Percentiles rank a stretch among this genome's conserved stretches.
Conservation (phyloP, 2,888 invertebrate species). For the Agrilus cyanescens region DNA sequence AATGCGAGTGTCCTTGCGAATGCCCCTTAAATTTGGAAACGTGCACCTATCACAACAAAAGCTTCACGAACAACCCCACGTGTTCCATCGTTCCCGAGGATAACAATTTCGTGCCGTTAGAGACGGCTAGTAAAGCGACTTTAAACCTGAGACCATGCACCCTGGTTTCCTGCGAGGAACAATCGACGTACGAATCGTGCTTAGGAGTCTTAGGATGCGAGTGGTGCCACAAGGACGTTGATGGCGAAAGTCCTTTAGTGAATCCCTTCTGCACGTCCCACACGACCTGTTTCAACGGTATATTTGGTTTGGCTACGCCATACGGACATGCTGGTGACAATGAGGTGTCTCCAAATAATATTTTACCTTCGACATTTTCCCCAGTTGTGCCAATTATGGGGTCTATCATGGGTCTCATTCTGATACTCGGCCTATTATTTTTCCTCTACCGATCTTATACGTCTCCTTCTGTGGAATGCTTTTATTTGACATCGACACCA, state of each 20-base stretch:
- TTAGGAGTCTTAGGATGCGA: conserved; percentile 72
- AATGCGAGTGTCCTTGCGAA: conserved; percentile 93
- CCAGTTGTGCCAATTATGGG: conserved; percentile 82
- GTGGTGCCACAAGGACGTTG: conserved; percentile 77
- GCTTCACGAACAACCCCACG: conserved; percentile 24
- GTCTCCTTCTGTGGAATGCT: conserved; percentile 35
- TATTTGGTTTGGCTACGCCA: conserved; percentile 70
- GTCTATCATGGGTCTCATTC: conserved; percentile 68
- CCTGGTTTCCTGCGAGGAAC: conserved; percentile 55
- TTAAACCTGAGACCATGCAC: conserved; percentile 46
- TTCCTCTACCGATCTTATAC: conserved; percentile 71
- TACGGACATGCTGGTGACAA: conserved; percentile 61
- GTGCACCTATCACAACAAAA: conserved; percentile 26
- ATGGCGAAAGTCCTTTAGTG: conserved; percentile 54
- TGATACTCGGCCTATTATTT: conserved; percentile 69
- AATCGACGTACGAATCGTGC: conserved; percentile 51
- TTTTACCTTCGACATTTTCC: conserved; percentile 44
- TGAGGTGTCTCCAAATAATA: conserved; percentile 27
- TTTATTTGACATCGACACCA: conserved; percentile 41
- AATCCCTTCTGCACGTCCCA: conserved; percentile 72
- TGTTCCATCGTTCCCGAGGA: conserved; percentile 26
- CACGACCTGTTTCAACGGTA: conserved; percentile 74
- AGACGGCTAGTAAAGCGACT: conserved; percentile 11
- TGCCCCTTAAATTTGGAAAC: conserved; percentile 44
- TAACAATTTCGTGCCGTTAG: conserved; percentile 12